These are phyloP conservation scores for Stictocephala bisonia DNA, from an alignment of 2,888 invertebrate species.

Conservation along the genomic window DNA sequence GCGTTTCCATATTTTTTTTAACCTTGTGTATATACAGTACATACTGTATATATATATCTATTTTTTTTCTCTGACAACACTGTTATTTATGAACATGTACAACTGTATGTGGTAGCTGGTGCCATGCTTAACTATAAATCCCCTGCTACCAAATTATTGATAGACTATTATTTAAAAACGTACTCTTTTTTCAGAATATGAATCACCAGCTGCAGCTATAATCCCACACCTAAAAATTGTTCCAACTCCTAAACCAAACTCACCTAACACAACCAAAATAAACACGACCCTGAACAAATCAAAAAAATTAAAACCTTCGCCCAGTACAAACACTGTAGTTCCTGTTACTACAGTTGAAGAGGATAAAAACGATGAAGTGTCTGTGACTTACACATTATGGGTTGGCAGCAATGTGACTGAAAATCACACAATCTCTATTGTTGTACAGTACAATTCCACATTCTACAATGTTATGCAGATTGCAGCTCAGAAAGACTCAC, in stretches of 20 bases:
- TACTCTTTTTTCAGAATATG: slow-evolving; percentile 33
- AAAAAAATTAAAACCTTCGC: slow-evolving; percentile 38
- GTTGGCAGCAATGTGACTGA: slow-evolving; percentile 88
- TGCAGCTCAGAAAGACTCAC: slow-evolving; percentile 82
- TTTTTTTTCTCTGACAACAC: too few relatives aligned
- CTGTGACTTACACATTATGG: slow-evolving; percentile 88
- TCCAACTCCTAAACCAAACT: slow-evolving; percentile 43
- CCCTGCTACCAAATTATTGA: too few relatives aligned
- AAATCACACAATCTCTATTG: slow-evolving; percentile 80
- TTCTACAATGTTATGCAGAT: slow-evolving; percentile 73
- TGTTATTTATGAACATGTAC: too few relatives aligned
- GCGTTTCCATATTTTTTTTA: too few relatives aligned
- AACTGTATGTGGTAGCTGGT: too few relatives aligned
- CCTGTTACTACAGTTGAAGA: slow-evolving; percentile 18
- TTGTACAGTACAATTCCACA: slow-evolving; percentile 77
- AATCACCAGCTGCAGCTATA: slow-evolving; percentile 48
- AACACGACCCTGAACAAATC: slow-evolving; percentile 21
- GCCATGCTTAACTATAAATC: too few relatives aligned
- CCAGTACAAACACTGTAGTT: slow-evolving; percentile 24
- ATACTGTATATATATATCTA: too few relatives aligned
- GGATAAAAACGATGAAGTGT: slow-evolving; percentile 68
- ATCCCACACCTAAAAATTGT: slow-evolving; percentile 47
- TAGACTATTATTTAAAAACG: too few relatives aligned
- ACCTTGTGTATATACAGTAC: too few relatives aligned
- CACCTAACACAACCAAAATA: not conserved